Percentiles rank a stretch among this genome's conserved stretches.
Evolutionary conservation across 1,140 invertebrate species (phyloP).

Genomic region (Goniozus legneri): DNA sequence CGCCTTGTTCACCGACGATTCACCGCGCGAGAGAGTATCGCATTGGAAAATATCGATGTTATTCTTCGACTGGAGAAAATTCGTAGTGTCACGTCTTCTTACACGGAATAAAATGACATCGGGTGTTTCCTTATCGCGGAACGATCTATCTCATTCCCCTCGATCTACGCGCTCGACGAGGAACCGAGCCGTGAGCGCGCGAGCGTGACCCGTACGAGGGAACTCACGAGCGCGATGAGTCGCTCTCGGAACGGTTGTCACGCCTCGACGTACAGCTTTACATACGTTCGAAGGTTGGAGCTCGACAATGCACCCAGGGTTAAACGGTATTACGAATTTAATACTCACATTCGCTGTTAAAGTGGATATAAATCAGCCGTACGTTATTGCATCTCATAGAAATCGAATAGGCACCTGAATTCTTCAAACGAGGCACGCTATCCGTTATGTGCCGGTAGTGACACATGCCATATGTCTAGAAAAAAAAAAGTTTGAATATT

Average conservation of each 20-base stretch:
- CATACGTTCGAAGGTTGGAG: constrained; percentile 41
- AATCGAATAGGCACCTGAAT: constrained; percentile 37
- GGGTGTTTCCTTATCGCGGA: no score
- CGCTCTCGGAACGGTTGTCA: constrained; percentile 28
- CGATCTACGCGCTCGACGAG: constrained; percentile 24
- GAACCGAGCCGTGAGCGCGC: constrained; percentile 23
- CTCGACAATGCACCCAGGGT: constrained; percentile 36
- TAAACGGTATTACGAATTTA: constrained; percentile 39
- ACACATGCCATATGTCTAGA: no score
- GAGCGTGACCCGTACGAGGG: constrained; percentile 19
- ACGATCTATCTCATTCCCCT: constrained; percentile 3
- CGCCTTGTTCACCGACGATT: no score
- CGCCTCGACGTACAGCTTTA: constrained; percentile 36
- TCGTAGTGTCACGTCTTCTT: no score
- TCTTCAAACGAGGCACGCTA: constrained; percentile 23
- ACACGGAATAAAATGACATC: no score
- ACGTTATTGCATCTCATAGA: constrained; percentile 35
- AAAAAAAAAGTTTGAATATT: no score
- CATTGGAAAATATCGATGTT: no score
- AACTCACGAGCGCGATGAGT: constrained; percentile 14
- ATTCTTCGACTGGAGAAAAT: no score
- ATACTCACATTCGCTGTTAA: constrained; percentile 29
- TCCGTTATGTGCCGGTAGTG: no score
- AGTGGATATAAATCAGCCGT: constrained; percentile 39
- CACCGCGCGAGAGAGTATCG: no score